A percentile compares a stretch with the other conserved stretches of the same genome.
Conservation (phyloP, 2,797 vertebrate genomes). For the Pogonophryne albipinna region DNA sequence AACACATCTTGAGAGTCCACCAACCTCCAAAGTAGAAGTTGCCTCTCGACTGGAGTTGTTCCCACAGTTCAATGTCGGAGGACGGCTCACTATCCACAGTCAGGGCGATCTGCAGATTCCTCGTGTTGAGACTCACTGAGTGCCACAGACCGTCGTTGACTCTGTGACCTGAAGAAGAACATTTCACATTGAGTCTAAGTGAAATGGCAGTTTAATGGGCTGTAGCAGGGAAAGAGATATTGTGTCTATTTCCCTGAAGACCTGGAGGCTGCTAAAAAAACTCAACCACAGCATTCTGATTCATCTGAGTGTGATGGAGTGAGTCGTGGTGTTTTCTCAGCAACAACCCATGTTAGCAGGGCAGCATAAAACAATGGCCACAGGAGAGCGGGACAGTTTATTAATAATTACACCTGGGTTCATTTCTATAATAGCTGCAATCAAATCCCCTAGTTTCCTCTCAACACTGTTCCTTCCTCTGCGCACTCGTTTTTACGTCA, state of each 20-base stretch:
- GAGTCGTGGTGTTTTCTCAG: neutral
- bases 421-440: slow-evolving; percentile 7
- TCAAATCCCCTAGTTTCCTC: slow-evolving; percentile 9
- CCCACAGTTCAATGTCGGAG: slow-evolving; percentile 84
- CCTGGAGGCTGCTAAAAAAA: neutral
- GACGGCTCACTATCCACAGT: slow-evolving; percentile 88
- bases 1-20: slow-evolving; percentile 13
- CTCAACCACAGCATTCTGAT: neutral
- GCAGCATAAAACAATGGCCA: neutral
- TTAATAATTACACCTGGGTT: slow-evolving; percentile 1
- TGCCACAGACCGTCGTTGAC: slow-evolving; percentile 96
- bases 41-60: slow-evolving; percentile 87
- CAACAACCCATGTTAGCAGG: neutral
- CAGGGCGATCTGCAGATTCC: slow-evolving; percentile 88
- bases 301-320: neutral
- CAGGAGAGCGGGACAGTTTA: neutral
- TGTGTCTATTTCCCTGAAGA: neutral
- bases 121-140: slow-evolving; percentile 87
- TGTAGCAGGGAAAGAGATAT: neutral
- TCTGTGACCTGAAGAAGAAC: slow-evolving; percentile 82
- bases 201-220: neutral
- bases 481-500: slow-evolving; percentile 1
- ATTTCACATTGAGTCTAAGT: neutral
- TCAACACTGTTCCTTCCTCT: neutral
- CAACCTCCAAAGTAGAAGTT: slow-evolving; percentile 95